Base-by-base conservation (phyloP, 2,797 vertebrate species). In the Menidia menidia region DNA sequence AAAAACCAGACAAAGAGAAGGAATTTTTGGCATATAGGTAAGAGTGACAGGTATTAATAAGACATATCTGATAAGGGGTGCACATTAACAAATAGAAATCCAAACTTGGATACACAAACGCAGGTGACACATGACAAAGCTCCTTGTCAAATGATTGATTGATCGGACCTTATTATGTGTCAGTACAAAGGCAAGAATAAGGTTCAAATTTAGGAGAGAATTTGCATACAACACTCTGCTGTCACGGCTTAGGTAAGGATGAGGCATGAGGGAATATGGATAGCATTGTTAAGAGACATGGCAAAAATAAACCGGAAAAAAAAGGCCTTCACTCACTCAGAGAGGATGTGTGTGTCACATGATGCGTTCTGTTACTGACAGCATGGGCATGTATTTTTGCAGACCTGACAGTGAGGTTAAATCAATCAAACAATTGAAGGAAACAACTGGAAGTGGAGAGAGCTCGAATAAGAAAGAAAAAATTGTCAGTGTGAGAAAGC, bases 1-100 rank as follows among this genome's bases (percentile, higher is more conserved):
- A 68, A 67, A 81, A 52, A 79, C 58, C 54, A 63, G 71, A 70
- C 9, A 12, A 31, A 60, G 53, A 80, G 68, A 73, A 81, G 59
- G 73, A 52, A 71, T 74, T 72, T 76, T 48, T 71, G 73, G 78
- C 87, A 82, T 81, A 64, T 50, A 55, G 42, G 70, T 44, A 83
- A 82, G 85, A 86, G 80, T 87, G 80, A 82, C 78, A 83, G 65
- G 67, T 86, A 88, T 84, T 82, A 85, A 83, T 88, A 70, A 81
- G 72, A 77, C 68, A 63, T 57, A 82, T 68, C 80, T 81, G 78
- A 30, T 86, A 84, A 86, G 71, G 71, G 77, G 73, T 69, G 55
- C 48, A 66, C 56, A 62, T 15, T 47, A 33, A 68, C 60, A 60
- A 1, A 55, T 10, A 61, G 19, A 65, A 48, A 66, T 55, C 59